Evolutionary conservation across 2,113 vertebrate genomes (phyloP), one percentile per base, ranked within the genome.

Genomic region (Tachycineta bicolor): DNA sequence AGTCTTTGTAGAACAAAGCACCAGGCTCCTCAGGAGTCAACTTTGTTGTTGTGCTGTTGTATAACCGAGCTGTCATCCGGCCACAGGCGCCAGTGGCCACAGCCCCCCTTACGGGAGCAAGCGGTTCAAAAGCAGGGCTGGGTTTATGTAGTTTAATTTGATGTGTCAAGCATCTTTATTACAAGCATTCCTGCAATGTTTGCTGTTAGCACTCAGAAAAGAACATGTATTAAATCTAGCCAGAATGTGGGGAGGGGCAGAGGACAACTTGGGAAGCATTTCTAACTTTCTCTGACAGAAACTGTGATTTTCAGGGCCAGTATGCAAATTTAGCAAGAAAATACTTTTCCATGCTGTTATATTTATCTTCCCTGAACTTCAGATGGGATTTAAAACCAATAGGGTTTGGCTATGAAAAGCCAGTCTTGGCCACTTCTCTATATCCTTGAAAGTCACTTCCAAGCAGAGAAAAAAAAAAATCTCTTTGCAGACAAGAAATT

Each of bases 1-100:
- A 78, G 96, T 55, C 83, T 94, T 96, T 96, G 78, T 90, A 89
- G 90, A 95, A 91, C 91, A 96, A 96, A 97, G 93, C 81, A 74
- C 24, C 20, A 94, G 63, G 52, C 84, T 96, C 76, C 88, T 94
- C 52, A 80, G 84, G 88, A 96, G 82, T 58, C 92, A 94, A 12
- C 77, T 92, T 95, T 87, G 87, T 92, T 93, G 83, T 88, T 95
- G 44, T 74, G 74, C 80, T 74, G 59, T 91, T 95, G 83, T 94
- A 60, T 94, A 95, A 96, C 1, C 16, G 11, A 94, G 64, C 41
- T 90, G 71, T 81, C 65, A 93, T 94, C 84, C 73, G 56, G 94
- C 75, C 56, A 50, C 83, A 91, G 90, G 85, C 68, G 65, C 89
- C 93, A 71, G 86, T 26, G 52, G 59, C 94, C 37, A 1, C 60